phyloP scores from a whole-genome alignment of 2,888 invertebrate genomes.

The Oscheius sp. region DNA sequence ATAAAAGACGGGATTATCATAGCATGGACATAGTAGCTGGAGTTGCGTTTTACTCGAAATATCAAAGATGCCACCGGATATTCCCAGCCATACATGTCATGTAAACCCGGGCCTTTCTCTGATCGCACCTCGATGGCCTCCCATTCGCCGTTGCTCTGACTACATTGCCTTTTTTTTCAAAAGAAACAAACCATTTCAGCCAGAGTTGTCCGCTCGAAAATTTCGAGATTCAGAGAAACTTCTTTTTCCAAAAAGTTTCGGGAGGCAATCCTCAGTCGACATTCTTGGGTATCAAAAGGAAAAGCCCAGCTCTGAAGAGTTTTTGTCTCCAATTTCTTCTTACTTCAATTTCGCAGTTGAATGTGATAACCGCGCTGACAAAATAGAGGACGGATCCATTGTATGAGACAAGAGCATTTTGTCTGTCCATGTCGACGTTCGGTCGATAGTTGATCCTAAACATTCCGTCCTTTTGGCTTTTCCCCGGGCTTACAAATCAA shows the following conservation, averaged over 20 bases:
- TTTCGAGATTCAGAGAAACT: background rate
- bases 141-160: constrained; percentile 30
- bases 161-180: background rate
- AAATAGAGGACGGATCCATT: constrained; percentile 17
- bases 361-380: constrained; percentile 8
- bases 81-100: constrained; percentile 11
- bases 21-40: constrained; percentile 7
- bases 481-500: constrained; percentile 2
- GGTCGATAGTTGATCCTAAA: background rate
- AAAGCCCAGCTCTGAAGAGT: constrained; percentile 11
- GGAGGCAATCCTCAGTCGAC: constrained; percentile 11
- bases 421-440: constrained; percentile 1
- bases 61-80: constrained; percentile 9
- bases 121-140: constrained; percentile 1
- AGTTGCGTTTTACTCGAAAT: constrained; percentile 1
- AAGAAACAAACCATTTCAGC: constrained; percentile 13
- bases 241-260: constrained; percentile 1
- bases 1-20: constrained; percentile 26
- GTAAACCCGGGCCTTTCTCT: background rate
- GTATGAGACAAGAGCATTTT: background rate
- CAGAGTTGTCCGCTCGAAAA: background rate
- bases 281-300: constrained; percentile 31
- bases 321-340: background rate
- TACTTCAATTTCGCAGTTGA: constrained; percentile 17
- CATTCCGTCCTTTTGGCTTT: too few species aligned